Conservation (phyloP, 2,113 vertebrate species). For the Tor tambroides region DNA sequence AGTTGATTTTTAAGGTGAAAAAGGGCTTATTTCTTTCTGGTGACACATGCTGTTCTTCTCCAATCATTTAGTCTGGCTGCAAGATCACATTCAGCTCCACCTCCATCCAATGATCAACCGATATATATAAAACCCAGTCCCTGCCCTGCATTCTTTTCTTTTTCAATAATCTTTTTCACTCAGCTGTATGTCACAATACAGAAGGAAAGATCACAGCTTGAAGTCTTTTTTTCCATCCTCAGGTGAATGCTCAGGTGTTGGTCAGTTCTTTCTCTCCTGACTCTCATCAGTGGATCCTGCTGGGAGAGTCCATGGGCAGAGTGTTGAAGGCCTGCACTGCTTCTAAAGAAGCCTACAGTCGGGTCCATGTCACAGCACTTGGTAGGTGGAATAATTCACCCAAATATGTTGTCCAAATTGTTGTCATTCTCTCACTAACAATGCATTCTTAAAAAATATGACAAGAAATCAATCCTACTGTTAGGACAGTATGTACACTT, state of each 20-base stretch:
- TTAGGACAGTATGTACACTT: too few relatives aligned
- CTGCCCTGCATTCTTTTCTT: not conserved
- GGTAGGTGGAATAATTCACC: constrained; percentile 72
- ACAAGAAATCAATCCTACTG: not conserved
- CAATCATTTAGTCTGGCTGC: not conserved
- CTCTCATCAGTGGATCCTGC: constrained; percentile 86
- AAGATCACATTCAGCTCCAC: not conserved
- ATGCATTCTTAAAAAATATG: not conserved
- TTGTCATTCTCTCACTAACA: not conserved
- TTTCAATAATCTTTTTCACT: not conserved
- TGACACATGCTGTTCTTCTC: not conserved
- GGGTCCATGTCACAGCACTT: constrained; percentile 80
- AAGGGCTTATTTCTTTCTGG: not conserved
- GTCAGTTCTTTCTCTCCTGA: constrained; percentile 85
- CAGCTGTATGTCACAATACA: not conserved
- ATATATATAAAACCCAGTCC: not conserved
- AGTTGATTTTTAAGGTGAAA: not conserved
- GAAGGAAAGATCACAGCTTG: too few relatives aligned
- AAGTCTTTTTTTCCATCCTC: constrained; percentile 7
- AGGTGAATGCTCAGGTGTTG: constrained; percentile 93
- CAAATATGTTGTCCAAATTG: not conserved
- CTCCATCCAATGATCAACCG: not conserved
- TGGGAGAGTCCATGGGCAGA: constrained; percentile 84
- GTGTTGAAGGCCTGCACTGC: constrained; percentile 73
- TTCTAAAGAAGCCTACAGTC: constrained; percentile 69